Base-by-base conservation (phyloP, 2,797 vertebrate species). In the Carduelis carduelis region DNA sequence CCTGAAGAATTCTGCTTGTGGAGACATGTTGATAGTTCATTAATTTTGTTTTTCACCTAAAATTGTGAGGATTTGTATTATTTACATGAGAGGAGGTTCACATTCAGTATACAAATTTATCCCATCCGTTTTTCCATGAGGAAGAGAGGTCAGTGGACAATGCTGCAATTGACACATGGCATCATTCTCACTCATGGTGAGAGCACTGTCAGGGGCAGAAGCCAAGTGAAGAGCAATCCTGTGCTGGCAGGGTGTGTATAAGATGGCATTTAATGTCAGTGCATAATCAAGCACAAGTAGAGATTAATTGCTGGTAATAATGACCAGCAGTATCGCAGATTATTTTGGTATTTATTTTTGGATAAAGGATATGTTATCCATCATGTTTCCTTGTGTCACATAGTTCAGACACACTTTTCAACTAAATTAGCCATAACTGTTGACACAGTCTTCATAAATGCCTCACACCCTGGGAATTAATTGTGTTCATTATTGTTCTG, bases 1-100 rank as follows among this genome's bases (percentile, higher is more conserved):
- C 17, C 23, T 75, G 59, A 60, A 81, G 14, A 89, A 47, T 55
- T 83, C 61, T 78, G 28, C 34, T 79, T 69, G 57, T 75, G 50
- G 22, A 83, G 3, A 41, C 1, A 7, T 2, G 2, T 19, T 0
- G 0, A 13, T 46, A 24, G 6, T 59, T 69, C 2, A 34, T 35
- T 26, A 3, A 26, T 71, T 85, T 55, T 41, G 7, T 6, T 86
- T 85, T 64, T 89, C 41, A 64, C 27, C 8, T 22, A 37, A 12
- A 59, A 66, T 9, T 50, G 4, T 70, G 21, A 52, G n/a, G 14
- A 63, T 66, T 28, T 44, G 11, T 20, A 22, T 12, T 66, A 95
- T 87, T 74, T 26, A 55, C 41, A 26, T 49, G 23, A 55, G 22
- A 50, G 63, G 23, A 35, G 9, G 22, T 76, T 85, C 55, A 79